phyloP scores from a whole-genome alignment of 2,888 invertebrate genomes.

The Amphiduros pacificus region DNA sequence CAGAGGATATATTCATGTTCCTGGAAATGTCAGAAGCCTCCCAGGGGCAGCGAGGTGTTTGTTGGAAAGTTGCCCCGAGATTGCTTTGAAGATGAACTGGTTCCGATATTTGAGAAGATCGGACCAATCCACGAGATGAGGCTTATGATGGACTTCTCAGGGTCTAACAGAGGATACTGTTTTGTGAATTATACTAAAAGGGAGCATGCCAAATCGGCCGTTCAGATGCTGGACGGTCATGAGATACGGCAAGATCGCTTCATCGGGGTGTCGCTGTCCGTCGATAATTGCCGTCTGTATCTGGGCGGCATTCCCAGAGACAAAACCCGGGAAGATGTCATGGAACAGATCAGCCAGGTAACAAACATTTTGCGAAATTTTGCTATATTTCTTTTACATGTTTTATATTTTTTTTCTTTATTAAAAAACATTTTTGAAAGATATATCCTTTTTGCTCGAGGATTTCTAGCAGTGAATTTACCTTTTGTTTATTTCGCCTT shows the following conservation, averaged over 20 bases:
- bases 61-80: conserved; percentile 71
- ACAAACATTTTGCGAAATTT: too few relatives aligned
- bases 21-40: conserved; percentile 57
- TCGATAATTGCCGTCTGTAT: conserved; percentile 67
- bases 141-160: conserved; percentile 73
- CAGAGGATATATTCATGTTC: too few relatives aligned
- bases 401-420: too few relatives aligned
- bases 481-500: too few relatives aligned
- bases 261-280: background rate
- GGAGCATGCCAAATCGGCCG: conserved; percentile 67
- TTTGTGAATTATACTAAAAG: conserved; percentile 67
- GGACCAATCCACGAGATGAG: conserved; percentile 73
- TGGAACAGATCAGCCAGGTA: conserved; percentile 68
- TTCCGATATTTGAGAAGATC: conserved; percentile 68
- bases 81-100: conserved; percentile 73
- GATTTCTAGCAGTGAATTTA: too few relatives aligned
- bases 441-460: too few relatives aligned
- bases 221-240: conserved; percentile 66
- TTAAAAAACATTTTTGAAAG: too few relatives aligned
- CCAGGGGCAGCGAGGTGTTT: conserved; percentile 69
- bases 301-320: conserved; percentile 71
- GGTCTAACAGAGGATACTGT: conserved; percentile 74
- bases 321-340: conserved; percentile 67
- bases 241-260: background rate
- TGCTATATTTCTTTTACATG: too few relatives aligned